Evolutionary conservation across 2,113 vertebrate genomes (phyloP).

Genomic region (Zosterops hypoxanthus): DNA sequence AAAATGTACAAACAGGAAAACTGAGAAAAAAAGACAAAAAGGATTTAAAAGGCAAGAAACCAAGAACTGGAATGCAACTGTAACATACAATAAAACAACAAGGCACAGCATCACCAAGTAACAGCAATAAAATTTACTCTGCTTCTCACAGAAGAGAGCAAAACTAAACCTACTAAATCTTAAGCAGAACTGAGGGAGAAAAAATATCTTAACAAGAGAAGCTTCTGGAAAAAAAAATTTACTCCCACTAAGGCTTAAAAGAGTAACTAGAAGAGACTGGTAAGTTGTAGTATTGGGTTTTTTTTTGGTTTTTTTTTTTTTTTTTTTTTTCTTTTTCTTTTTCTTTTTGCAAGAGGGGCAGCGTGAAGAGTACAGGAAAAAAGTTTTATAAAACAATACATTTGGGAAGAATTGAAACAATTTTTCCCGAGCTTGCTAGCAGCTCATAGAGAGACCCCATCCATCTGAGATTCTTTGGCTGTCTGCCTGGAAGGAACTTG

Average conservation of each 20-base stretch:
- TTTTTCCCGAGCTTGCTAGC: background rate
- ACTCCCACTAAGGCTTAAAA: background rate
- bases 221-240: background rate
- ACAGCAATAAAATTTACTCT: background rate
- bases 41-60: background rate
- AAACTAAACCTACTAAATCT: background rate
- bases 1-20: background rate
- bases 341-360: background rate
- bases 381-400: background rate
- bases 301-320: background rate
- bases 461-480: conserved; percentile 42
- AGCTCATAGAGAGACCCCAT: conserved; percentile 1
- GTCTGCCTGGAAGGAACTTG: conserved; percentile 48
- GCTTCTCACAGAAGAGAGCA: background rate
- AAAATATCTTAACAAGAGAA: background rate
- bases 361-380: background rate
- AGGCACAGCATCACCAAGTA: background rate
- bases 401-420: conserved; percentile 12
- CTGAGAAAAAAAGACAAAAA: background rate
- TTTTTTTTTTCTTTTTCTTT: no score
- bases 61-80: background rate
- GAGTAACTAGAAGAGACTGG: background rate
- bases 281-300: fast-evolving
- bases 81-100: background rate
- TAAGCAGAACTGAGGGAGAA: background rate